Percentiles rank a stretch among this genome's conserved stretches.
phyloP scores from a whole-genome alignment of 2,888 invertebrate species.

The Eupithecia exiguata region DNA sequence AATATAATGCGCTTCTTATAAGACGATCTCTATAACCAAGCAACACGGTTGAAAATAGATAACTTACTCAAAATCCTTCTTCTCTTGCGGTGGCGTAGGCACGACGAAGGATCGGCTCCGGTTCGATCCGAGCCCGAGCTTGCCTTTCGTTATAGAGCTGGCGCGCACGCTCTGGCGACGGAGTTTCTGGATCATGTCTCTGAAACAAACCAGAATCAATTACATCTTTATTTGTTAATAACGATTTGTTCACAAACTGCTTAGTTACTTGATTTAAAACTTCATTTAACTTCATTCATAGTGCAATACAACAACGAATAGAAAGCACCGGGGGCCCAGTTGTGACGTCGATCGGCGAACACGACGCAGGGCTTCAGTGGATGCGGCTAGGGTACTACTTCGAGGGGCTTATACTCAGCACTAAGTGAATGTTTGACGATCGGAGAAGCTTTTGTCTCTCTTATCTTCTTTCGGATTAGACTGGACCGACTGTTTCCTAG shows the following conservation, averaged over 20 bases:
- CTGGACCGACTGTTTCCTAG: not conserved
- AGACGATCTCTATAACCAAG: too few relatives aligned
- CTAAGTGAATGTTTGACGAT: not conserved
- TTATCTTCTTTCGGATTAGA: not conserved
- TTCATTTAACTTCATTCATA: too few relatives aligned
- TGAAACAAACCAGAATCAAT: not conserved
- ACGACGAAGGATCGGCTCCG: constrained; percentile 91
- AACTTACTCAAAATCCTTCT: constrained; percentile 70
- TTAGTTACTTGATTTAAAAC: too few relatives aligned
- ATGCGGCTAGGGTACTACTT: not conserved
- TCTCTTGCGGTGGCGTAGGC: constrained; percentile 56
- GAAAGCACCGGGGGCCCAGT: too few relatives aligned
- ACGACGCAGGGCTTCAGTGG: too few relatives aligned
- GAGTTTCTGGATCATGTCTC: constrained; percentile 88
- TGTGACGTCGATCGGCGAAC: too few relatives aligned
- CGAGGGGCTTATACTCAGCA: not conserved
- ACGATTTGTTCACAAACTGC: too few relatives aligned
- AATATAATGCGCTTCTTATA: too few relatives aligned
- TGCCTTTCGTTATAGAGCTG: constrained; percentile 89
- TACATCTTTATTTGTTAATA: too few relatives aligned
- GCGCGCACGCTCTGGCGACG: constrained; percentile 92
- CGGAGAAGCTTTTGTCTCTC: not conserved
- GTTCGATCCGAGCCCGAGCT: constrained; percentile 89
- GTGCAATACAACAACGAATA: too few relatives aligned
- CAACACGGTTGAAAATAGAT: not conserved